Evolutionary conservation across 2,113 vertebrate species (phyloP), one percentile per base, ranked within the genome.

Genomic region (Columba janthina): DNA sequence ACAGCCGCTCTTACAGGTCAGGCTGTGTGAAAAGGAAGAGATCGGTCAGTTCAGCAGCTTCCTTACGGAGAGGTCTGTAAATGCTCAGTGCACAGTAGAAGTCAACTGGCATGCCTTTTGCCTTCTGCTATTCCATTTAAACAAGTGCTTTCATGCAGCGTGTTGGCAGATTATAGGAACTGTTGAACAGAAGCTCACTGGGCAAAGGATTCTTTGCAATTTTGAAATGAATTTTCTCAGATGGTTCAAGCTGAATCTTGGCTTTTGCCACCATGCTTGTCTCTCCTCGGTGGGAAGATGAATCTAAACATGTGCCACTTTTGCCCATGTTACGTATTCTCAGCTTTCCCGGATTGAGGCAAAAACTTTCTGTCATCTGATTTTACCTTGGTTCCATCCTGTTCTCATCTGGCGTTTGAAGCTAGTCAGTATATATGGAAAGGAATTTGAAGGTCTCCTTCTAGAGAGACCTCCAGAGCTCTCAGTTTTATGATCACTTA

Each of bases 51-150:
- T 88, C 78, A 85, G 64, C 56, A 58, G 46, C 54, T 89, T 91
- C 64, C 21, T 80, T 50, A 22, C 0, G 0, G 48, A 90, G 51
- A 53, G 11, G 25, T 48, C 64, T 91, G 58, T 61, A 60, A 77
- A 62, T 48, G 73, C 46, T 85, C 46, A 51, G 67, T 51, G 58
- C 42, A 66, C 54, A 84, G 60, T 3, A 72, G 50, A 89, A 83
- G 64, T 67, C 66, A 69, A 57, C 58, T 91, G 89, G 58, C 56
- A 69, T 65, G 71, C 26, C n/a, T 92, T 88, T 74, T 89, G 71
- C 26, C n/a, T 92, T 88, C 71, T 89, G 36, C 62, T 79, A 10
- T 82, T 93, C 88, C 64, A 24, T 87, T 88, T 77, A 77, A 87
- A 46, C n/a, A 88, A 89, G 46, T 78, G 53, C 48, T 80, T 94